These are phyloP conservation scores for Acleris holmiana DNA, from an alignment of 2,888 invertebrate species.

Conservation along the genomic window DNA sequence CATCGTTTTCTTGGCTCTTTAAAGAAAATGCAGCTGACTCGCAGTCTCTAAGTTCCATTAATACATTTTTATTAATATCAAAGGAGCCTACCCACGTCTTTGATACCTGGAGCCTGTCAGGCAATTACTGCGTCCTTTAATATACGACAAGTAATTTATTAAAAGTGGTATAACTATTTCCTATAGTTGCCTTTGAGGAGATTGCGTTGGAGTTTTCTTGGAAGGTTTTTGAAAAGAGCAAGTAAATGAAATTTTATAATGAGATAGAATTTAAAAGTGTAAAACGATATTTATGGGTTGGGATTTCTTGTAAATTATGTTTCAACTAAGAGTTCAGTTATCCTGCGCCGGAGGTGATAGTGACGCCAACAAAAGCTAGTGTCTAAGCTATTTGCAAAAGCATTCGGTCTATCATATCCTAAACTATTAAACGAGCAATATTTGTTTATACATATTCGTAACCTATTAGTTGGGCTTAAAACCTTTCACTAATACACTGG, in stretches of 20 bases:
- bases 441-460: too few relatives aligned
- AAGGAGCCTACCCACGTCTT: slow-evolving; percentile 58
- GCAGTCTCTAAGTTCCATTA: slow-evolving; percentile 75
- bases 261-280: too few relatives aligned
- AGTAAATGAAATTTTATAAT: not conserved
- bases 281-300: too few relatives aligned
- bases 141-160: slow-evolving; percentile 34
- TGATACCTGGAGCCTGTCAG: slow-evolving; percentile 50
- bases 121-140: slow-evolving; percentile 51
- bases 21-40: slow-evolving; percentile 82
- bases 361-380: too few relatives aligned
- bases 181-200: slow-evolving; percentile 11
- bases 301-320: too few relatives aligned
- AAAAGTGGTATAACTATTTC: slow-evolving; percentile 16
- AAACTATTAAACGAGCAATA: too few relatives aligned
- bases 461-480: too few relatives aligned
- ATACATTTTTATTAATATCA: slow-evolving; percentile 79
- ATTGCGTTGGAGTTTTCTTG: not conserved
- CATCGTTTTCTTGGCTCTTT: slow-evolving; percentile 81
- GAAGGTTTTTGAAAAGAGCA: not conserved
- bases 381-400: too few relatives aligned
- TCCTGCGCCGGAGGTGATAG: too few relatives aligned
- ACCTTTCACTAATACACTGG: too few relatives aligned
- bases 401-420: too few relatives aligned
- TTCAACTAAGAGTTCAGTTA: too few relatives aligned